Percentiles rank a stretch among this genome's conserved stretches.
These are phyloP conservation scores for Chaetura pelagica DNA, from an alignment of 2,113 vertebrate species.

Conservation along the genomic window DNA sequence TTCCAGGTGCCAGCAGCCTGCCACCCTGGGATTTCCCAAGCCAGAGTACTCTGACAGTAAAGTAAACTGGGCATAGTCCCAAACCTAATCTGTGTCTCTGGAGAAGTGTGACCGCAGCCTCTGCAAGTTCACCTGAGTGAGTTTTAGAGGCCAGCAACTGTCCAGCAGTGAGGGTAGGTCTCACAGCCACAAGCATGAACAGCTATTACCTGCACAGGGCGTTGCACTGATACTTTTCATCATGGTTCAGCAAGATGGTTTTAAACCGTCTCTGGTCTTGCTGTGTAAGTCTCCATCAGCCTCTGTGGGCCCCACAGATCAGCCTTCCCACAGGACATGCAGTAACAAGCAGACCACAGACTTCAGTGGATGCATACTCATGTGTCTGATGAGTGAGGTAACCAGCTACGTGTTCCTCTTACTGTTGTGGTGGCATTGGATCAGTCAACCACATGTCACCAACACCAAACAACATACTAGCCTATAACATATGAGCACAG, in stretches of 20 bases:
- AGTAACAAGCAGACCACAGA: neutral
- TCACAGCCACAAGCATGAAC: neutral
- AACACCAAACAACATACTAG: neutral
- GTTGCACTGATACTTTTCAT: neutral
- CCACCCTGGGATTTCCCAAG: neutral
- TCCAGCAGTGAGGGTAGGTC: neutral
- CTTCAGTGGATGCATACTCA: accelerated
- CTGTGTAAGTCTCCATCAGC: neutral
- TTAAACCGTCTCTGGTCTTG: neutral
- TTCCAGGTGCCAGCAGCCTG: neutral
- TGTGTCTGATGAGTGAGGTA: neutral
- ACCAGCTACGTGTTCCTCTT: neutral
- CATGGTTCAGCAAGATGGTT: neutral
- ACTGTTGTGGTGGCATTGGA: neutral
- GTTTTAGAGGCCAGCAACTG: neutral
- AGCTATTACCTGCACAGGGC: neutral
- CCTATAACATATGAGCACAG: neutral
- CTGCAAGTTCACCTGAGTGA: neutral
- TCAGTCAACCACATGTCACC: neutral
- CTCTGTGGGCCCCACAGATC: neutral
- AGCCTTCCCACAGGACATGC: neutral
- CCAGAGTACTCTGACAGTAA: neutral
- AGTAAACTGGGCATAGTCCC: neutral
- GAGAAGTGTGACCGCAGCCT: neutral
- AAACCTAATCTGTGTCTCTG: neutral